A percentile compares a stretch with the other conserved stretches of the same genome.
Conservation (phyloP, 23 tunicate species). For the Clavelina lepadiformis region DNA sequence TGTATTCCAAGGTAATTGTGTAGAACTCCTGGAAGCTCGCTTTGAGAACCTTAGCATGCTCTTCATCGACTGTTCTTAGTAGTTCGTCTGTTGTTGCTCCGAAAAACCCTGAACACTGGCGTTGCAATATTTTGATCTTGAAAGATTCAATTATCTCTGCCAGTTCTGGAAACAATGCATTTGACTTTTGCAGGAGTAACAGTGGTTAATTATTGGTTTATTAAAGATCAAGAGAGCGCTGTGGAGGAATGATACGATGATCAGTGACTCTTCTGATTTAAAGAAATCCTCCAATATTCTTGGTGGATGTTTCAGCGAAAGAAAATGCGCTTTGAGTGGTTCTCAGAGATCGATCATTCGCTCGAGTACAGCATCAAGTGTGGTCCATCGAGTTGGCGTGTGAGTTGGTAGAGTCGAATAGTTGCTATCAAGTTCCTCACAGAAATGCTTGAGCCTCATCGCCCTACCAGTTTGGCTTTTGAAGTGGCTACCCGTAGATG, state of each 20-base stretch:
- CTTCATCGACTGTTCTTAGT: conserved; percentile 46
- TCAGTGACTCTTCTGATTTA: conserved; percentile 10
- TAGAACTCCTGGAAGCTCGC: conserved; percentile 26
- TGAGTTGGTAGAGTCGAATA: conserved; percentile 6
- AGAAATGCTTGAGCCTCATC: conserved; percentile 20
- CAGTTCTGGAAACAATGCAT: conserved; percentile 25
- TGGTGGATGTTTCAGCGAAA: conserved; percentile 19
- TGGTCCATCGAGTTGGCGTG: conserved; percentile 28
- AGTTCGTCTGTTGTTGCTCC: conserved; percentile 56
- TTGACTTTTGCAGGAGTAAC: conserved; percentile 28
- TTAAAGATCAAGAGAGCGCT: conserved; percentile 5
- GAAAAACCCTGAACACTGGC: conserved; percentile 40
- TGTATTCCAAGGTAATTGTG: conserved; percentile 36
- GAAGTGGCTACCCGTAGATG: conserved; percentile 32
- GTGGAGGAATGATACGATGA: conserved; percentile 8
- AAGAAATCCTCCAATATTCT: conserved; percentile 28
- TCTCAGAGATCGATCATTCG: conserved; percentile 44
- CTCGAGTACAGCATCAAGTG: conserved; percentile 29
- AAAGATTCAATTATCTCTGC: conserved; percentile 39
- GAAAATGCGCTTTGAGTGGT: conserved; percentile 30
- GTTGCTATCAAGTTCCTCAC: conserved; percentile 14
- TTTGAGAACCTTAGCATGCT: conserved; percentile 47
- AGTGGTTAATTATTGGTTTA: conserved; percentile 32
- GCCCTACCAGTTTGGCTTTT: conserved; percentile 20
- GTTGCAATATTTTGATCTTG: conserved; percentile 38